Base-by-base conservation (phyloP, 2,888 invertebrate genomes). In the Arge pagana region DNA sequence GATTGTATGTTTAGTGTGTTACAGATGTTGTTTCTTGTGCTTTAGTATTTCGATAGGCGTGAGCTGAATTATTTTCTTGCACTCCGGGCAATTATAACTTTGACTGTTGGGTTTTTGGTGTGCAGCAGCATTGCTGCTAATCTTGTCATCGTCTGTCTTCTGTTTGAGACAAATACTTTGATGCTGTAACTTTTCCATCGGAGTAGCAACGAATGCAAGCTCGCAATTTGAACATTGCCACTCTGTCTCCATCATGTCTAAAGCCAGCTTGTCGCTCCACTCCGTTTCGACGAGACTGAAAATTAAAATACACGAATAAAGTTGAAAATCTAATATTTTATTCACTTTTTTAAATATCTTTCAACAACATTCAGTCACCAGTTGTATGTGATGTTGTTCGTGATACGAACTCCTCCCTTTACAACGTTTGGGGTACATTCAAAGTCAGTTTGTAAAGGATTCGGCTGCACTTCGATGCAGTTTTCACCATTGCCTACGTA, bases 21-120 rank as follows among this genome's bases (percentile, higher is more conserved):
- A 45, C 23, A 48, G 36, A 54, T 80, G 80, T 61, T 77, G 79
- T 67, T 85, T 90, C 71, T 86, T 92, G 78, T 96, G 96, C 65
- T 85, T 89, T 56, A 96, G 80, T 71, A 93, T 88, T 72, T 96
- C 93, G 16, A 90, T 88, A 3, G 90, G 86, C 8, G 89, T 88
- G 59, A 94, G 77, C 64, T 83, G 80, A 52, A 93, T 75, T 4
- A 81, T 82, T 61, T 85, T 79, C 2, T 82, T 78, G 76, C 96
- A 96, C 61, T 75, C 80, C 7, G 83, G 79, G 72, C 96, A 96
- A 60, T 82, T 82, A 77, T 85, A 93, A 35, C 81, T 78, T 71
- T 82, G 82, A 0, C 82, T 79, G 68, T 87, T 88, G 49, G 84
- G 71, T 63, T 80, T 81, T 10, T 66, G 64, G 4, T 59, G 57